Base-by-base conservation (phyloP, 2,797 vertebrate genomes). In the Botia kubotai region DNA sequence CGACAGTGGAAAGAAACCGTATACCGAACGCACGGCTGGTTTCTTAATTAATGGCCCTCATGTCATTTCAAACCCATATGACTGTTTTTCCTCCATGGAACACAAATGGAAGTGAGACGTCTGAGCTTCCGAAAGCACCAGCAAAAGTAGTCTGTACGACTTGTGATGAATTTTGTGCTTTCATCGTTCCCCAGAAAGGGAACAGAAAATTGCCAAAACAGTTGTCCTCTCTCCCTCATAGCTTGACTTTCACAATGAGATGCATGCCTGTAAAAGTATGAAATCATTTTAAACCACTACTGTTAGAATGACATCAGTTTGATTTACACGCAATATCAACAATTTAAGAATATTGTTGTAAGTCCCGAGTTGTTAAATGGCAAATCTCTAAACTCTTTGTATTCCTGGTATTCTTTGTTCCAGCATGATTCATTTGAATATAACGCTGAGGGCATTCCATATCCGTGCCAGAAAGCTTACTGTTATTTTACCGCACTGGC, bases 361-460 rank as follows among this genome's bases (percentile, higher is more conserved):
- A 39, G 36, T 26, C 36, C 7, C 6, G 1, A 6, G 6, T 39
- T 39, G 5, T 39, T 6, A 39, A 6, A 8, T 39, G 36, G 36
- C 7, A 39, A 39, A 39, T 8, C 36, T 6, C 36, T 7, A 39
- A 39, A 39, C 7, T 39, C 4, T 3, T 33, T 33, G 33, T 26
- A 26, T 26, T 26, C 23, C 23, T 26, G 23, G 73, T 46, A 36
- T 65, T 75, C 23, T 75, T 75, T 66, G 26, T 66, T 17, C 73
- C 3, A 48, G 39, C 72, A 29, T 62, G 55, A 74, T 48, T 29
- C 0, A 29, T 62, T 62, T 74, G 0, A 73, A 73, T 60, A 62
- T 62, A 74, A 48, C 62, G 23, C 10, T 62, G 48, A 48, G 11
- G 55, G 57, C 62, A 74, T 74, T 48, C 10, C 17, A n/a, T 46